Evolutionary conservation across 53 echinoderm and acorn worm species (phyloP).

Genomic region (Luidia sarsii): DNA sequence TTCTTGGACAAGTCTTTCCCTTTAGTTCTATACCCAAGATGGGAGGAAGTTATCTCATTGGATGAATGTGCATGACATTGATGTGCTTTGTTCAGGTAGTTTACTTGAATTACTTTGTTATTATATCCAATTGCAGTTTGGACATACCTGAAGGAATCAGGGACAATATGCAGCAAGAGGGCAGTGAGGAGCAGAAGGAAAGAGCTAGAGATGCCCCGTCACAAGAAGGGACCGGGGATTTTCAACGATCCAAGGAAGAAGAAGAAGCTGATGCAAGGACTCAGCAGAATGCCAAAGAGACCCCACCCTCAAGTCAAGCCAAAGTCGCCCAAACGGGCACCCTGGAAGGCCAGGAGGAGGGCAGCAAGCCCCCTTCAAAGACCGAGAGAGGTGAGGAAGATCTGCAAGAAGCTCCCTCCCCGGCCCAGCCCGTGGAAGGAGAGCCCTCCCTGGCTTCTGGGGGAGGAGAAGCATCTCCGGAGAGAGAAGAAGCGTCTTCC

Average conservation of each 20-base stretch:
- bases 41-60: too few species aligned
- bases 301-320: neutral
- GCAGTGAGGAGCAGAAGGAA: too few species aligned
- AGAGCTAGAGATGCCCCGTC: neutral
- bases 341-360: neutral
- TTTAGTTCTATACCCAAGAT: too few species aligned
- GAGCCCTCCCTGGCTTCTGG: neutral
- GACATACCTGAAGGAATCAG: too few species aligned
- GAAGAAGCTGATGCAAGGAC: neutral
- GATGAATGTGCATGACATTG: too few species aligned
- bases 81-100: too few species aligned
- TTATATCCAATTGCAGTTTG: too few species aligned
- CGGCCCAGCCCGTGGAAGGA: neutral
- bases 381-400: neutral
- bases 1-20: too few species aligned
- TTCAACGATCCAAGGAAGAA: neutral
- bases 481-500: neutral
- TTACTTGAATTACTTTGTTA: too few species aligned
- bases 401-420: neutral
- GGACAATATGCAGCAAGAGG: too few species aligned
- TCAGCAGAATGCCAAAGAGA: conserved; percentile 2
- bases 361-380: neutral
- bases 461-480: too few species aligned
- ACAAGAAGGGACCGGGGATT: neutral
- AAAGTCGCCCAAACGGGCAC: neutral